phyloP scores from a whole-genome alignment of 2,888 invertebrate species.

The Cerceris rybyensis region DNA sequence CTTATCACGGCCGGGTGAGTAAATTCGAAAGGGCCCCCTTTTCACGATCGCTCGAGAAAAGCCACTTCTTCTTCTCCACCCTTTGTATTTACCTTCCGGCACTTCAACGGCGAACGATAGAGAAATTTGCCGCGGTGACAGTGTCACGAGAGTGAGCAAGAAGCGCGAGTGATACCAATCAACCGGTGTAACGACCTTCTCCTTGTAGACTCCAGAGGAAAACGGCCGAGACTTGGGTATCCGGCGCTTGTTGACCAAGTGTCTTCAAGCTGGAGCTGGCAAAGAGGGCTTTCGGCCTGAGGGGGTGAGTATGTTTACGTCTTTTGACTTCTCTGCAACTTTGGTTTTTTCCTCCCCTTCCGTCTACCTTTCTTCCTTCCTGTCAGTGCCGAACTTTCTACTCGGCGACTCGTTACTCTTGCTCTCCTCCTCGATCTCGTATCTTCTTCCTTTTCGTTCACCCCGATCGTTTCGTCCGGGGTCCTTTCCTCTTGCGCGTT shows the following conservation, averaged over 20 bases:
- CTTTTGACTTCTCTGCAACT: conserved; percentile 20
- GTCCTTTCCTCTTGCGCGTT: no score
- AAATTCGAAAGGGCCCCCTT: conserved; percentile 26
- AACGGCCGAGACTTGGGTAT: conserved; percentile 50
- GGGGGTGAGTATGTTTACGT: conserved; percentile 71
- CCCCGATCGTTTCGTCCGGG: no score
- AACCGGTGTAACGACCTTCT: conserved; percentile 46
- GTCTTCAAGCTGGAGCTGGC: conserved; percentile 78
- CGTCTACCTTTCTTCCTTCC: neutral
- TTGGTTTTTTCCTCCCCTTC: conserved; percentile 1
- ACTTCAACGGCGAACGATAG: neutral
- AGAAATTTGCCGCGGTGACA: conserved; percentile 19
- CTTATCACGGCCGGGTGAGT: conserved; percentile 31
- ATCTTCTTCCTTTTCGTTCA: no score
- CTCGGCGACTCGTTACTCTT: no score
- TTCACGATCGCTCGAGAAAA: neutral
- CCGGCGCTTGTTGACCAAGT: conserved; percentile 69
- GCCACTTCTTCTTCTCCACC: neutral
- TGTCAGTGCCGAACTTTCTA: no score
- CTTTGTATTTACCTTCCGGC: conserved; percentile 10
- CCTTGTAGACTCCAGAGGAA: conserved; percentile 49
- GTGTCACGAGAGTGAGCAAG: conserved; percentile 38
- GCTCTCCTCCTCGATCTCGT: no score
- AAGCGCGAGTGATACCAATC: conserved; percentile 31
- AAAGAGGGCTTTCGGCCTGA: conserved; percentile 75